Evolutionary conservation across 2,113 vertebrate genomes (phyloP), one percentile per base, ranked within the genome.

Genomic region (Dolichotis patagonum): DNA sequence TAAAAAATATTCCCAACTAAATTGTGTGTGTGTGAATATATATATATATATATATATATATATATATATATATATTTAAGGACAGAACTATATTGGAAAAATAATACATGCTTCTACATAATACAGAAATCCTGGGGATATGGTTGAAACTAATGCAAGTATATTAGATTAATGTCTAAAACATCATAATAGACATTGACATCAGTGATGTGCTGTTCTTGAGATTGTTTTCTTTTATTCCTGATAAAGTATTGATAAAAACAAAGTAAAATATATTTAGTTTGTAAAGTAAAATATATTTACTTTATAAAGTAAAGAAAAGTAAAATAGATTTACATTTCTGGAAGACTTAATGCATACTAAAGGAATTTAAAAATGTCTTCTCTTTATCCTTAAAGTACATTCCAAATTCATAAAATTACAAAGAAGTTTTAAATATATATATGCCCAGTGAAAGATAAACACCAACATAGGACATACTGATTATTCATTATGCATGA

Each of bases 291-390:
- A n/a, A n/a, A n/a, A n/a, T n/a, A n/a, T n/a, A n/a, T n/a, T n/a
- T n/a, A n/a, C n/a, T n/a, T n/a, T n/a, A n/a, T n/a, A n/a, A n/a
- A n/a, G n/a, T n/a, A n/a, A n/a, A n/a, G n/a, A n/a, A n/a, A n/a
- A n/a, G n/a, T n/a, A n/a, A n/a, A n/a, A n/a, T n/a, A 54, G 32
- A 94, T 60, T 67, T 89, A 84, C 9, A 77, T 81, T 85, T 96
- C 26, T 85, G 69, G 62, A 73, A 97, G 93, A 30, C 24, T 81
- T 24, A 26, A 2, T 49, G 2, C 54, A 69, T 82, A 84, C 62
- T 87, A 54, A 84, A 78, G 81, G 1, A 52, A 4, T 82, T 87
- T 22, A 62, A 89, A 67, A 88, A 86, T 78, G n/a, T 22, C 6
- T 88, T 85, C 2, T 62, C 38, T 93, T 78, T 88, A 30, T 32